These are phyloP conservation scores for Triops cancriformis DNA, from an alignment of 1,140 invertebrate species.

Conservation along the genomic window DNA sequence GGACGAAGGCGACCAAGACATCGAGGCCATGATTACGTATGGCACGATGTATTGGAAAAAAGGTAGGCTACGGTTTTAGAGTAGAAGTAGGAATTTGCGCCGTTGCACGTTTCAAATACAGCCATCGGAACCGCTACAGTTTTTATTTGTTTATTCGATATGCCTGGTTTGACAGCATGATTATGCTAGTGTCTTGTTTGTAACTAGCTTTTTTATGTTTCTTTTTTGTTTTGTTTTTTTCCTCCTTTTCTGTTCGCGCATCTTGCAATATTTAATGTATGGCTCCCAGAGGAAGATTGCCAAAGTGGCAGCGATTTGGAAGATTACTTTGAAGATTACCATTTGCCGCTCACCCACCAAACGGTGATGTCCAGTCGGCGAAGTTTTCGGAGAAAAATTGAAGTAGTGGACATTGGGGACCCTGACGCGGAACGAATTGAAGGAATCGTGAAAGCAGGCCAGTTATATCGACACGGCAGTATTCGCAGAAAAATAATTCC, in stretches of 20 bases:
- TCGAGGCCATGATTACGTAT: not conserved
- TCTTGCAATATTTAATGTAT: not conserved
- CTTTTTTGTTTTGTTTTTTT: slow-evolving; percentile 1
- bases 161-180: not conserved
- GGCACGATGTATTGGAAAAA: slow-evolving; percentile 1
- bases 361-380: slow-evolving; percentile 37
- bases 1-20: not conserved
- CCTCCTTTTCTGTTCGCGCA: not conserved
- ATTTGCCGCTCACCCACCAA: slow-evolving; percentile 37
- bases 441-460: slow-evolving; percentile 35
- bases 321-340: slow-evolving; percentile 40
- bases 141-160: not conserved
- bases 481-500: slow-evolving; percentile 34
- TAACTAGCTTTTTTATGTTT: slow-evolving; percentile 10
- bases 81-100: not conserved
- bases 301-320: slow-evolving; percentile 31
- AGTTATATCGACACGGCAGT: slow-evolving; percentile 35
- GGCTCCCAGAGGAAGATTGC: not conserved
- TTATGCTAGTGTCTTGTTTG: not conserved
- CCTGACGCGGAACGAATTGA: slow-evolving; percentile 37
- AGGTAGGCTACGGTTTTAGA: not conserved
- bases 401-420: slow-evolving; percentile 35
- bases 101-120: slow-evolving; percentile 17
- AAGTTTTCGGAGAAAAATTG: slow-evolving; percentile 37
- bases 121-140: not conserved